Conservation (phyloP, 2,888 invertebrate species). For the Andrena praecox region DNA sequence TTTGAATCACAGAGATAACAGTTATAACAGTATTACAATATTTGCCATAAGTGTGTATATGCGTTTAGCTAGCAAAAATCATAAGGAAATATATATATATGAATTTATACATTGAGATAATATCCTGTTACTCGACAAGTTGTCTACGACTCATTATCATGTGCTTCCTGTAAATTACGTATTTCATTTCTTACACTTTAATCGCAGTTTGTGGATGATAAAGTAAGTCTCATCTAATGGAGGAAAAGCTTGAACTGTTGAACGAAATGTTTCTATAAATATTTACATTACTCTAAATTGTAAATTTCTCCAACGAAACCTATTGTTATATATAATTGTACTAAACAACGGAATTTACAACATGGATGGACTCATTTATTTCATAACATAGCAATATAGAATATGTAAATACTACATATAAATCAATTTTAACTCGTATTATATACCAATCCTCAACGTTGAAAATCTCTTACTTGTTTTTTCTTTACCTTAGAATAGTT, state of each 20-base stretch:
- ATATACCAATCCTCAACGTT: conserved; percentile 38
- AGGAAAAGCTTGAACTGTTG: conserved; percentile 32
- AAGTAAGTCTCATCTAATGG: conserved; percentile 19
- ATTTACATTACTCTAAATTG: conserved; percentile 36
- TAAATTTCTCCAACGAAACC: conserved; percentile 38
- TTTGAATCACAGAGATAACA: conserved; percentile 72
- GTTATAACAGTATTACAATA: conserved; percentile 66
- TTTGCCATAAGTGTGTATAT: conserved; percentile 46
- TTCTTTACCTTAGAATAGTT: conserved; percentile 11
- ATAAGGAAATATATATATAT: conserved; percentile 7
- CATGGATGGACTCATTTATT: conserved; percentile 49
- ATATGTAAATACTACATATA: conserved; percentile 49
- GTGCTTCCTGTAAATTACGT: conserved; percentile 6
- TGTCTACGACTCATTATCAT: conserved; percentile 13
- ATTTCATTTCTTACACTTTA: conserved; percentile 29
- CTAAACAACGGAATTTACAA: conserved; percentile 42
- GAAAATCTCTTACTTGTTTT: conserved; percentile 6
- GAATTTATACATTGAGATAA: conserved; percentile 26
- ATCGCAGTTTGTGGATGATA: conserved; percentile 28
- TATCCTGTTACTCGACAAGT: conserved; percentile 4
- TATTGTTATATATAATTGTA: conserved; percentile 34
- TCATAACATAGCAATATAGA: conserved; percentile 55
- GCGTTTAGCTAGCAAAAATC: conserved; percentile 28
- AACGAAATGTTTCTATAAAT: conserved; percentile 41
- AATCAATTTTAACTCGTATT: conserved; percentile 52